These are phyloP conservation scores for Cherax destructor DNA, from an alignment of 1,140 invertebrate genomes.

Conservation along the genomic window DNA sequence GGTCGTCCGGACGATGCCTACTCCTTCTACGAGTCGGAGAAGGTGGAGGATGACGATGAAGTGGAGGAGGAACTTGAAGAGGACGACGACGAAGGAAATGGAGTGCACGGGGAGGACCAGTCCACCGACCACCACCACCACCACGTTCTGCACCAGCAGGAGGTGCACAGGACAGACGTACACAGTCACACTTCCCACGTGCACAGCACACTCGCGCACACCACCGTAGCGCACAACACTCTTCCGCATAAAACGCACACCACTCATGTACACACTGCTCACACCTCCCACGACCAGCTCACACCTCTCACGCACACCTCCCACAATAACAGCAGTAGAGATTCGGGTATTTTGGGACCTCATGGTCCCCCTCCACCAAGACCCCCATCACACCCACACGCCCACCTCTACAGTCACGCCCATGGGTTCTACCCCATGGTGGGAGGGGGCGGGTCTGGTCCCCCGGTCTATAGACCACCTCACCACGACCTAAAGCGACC, in stretches of 20 bases:
- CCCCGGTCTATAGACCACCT: conserved; percentile 18
- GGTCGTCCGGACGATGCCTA: conserved; percentile 70
- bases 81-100: conserved; percentile 40
- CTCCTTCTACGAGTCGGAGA: conserved; percentile 64
- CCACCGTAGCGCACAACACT: conserved; percentile 23
- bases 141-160: conserved; percentile 41
- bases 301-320: conserved; percentile 32
- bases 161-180: conserved; percentile 12
- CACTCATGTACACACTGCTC: conserved; percentile 35
- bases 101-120: background rate
- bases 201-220: conserved; percentile 34
- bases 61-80: conserved; percentile 61
- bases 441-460: conserved; percentile 38
- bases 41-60: conserved; percentile 67
- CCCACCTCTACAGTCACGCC: conserved; percentile 58
- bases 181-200: conserved; percentile 21
- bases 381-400: conserved; percentile 52
- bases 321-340: conserved; percentile 38
- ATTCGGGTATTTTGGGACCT: conserved; percentile 49
- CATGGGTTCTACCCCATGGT: conserved; percentile 61
- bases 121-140: conserved; percentile 23
- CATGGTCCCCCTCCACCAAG: conserved; percentile 51
- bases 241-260: conserved; percentile 42
- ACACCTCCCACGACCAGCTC: conserved; percentile 9
- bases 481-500: conserved; percentile 57